Conservation (phyloP, 2,113 vertebrate genomes). For the Phalacrocorax brasilianus region DNA sequence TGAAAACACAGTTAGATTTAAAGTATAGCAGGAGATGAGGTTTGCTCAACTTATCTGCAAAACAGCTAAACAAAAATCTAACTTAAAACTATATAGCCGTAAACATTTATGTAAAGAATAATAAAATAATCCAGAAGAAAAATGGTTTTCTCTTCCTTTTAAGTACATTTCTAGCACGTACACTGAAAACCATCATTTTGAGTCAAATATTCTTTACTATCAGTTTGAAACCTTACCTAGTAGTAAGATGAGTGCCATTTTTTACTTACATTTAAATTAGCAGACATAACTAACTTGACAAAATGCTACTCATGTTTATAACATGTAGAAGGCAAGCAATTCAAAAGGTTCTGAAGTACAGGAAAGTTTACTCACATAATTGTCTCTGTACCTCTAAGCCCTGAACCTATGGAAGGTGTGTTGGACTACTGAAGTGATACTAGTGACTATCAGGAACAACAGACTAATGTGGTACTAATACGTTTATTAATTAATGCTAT, state of each 20-base stretch:
- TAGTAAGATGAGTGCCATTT: neutral
- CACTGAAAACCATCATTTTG: neutral
- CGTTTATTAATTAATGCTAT: neutral
- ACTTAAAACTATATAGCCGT: neutral
- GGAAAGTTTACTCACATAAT: neutral
- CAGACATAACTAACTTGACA: neutral
- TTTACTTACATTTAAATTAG: neutral
- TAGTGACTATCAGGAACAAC: neutral
- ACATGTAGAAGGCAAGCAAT: neutral
- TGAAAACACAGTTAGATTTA: neutral
- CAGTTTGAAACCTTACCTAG: neutral
- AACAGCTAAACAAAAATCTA: neutral
- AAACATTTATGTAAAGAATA: neutral
- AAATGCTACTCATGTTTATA: neutral
- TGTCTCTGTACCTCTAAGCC: neutral
- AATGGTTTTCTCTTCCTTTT: neutral
- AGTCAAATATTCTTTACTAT: neutral
- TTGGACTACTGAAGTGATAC: neutral
- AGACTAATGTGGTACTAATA: neutral
- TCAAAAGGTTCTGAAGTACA: neutral
- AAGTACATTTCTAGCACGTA: neutral
- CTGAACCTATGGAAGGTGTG: neutral
- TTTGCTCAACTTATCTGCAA: neutral
- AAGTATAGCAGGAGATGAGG: neutral
- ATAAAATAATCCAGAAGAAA: neutral